phyloP scores from a whole-genome alignment of 37 sponge, comb jelly and placozoan species.

The Ianthella basta region DNA sequence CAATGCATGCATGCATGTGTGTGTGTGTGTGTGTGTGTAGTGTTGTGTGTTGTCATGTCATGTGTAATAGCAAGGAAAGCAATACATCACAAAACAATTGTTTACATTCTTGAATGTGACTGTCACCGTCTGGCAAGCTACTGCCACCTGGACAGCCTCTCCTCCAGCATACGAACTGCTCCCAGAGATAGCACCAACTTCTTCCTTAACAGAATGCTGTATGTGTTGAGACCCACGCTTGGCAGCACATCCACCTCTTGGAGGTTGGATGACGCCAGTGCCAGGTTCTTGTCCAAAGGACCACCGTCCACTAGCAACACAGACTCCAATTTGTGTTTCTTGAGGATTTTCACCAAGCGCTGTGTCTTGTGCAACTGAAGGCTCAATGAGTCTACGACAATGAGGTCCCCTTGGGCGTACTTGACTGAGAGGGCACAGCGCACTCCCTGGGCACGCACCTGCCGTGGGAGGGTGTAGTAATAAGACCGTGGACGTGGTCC shows the following conservation, averaged over 20 bases:
- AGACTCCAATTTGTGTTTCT: constrained; percentile 62
- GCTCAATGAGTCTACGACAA: constrained; percentile 75
- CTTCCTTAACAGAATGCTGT: constrained; percentile 71
- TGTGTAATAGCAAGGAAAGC: too few species aligned
- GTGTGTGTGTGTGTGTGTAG: too few species aligned
- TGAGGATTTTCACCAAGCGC: constrained; percentile 44
- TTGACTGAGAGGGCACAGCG: constrained; percentile 84
- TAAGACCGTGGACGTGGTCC: constrained; percentile 82
- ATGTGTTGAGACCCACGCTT: constrained; percentile 75
- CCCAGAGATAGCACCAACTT: constrained; percentile 72
- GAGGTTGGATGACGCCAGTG: constrained; percentile 60
- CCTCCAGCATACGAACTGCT: constrained; percentile 80
- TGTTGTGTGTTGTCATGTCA: too few species aligned
- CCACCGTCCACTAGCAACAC: constrained; percentile 87
- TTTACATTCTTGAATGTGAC: too few species aligned
- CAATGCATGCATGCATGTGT: too few species aligned
- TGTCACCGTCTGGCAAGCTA: too few species aligned
- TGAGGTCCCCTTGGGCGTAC: constrained; percentile 83
- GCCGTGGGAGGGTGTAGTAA: constrained; percentile 82
- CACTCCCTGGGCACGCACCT: constrained; percentile 69
- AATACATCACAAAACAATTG: too few species aligned
- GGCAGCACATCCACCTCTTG: constrained; percentile 74
- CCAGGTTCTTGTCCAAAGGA: constrained; percentile 52
- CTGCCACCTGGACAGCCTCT: constrained; percentile 44
- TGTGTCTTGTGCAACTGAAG: constrained; percentile 50